Evolutionary conservation across 2,888 invertebrate genomes (phyloP).

Genomic region (Nezara viridula): DNA sequence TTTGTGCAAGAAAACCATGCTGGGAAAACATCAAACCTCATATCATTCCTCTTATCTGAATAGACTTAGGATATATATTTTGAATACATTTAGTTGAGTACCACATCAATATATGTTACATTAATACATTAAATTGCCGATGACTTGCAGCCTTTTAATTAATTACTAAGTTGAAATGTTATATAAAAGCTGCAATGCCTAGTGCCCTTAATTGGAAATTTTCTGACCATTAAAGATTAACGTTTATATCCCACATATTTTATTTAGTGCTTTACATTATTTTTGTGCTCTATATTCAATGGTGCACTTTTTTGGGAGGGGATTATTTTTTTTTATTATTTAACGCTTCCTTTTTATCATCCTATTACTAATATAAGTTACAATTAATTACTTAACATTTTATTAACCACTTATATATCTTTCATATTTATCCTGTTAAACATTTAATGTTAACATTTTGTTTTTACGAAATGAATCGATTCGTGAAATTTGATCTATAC

Average conservation of each 20-base stretch:
- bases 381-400: not conserved
- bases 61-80: conserved; percentile 1
- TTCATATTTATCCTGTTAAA: not conserved
- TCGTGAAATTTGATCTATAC: not conserved
- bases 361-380: conserved; percentile 5
- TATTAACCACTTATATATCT: not conserved
- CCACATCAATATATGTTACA: conserved; percentile 1
- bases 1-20: conserved; percentile 42
- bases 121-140: conserved; percentile 16
- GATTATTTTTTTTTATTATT: not conserved
- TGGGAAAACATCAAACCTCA: conserved; percentile 33
- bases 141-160: conserved; percentile 12
- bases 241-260: not conserved
- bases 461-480: not conserved
- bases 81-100: conserved; percentile 30
- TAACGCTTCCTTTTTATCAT: not conserved
- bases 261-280: conserved; percentile 11
- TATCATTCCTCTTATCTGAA: conserved; percentile 7
- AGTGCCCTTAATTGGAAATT: not conserved
- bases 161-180: conserved; percentile 5
- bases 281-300: conserved; percentile 41
- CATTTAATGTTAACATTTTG: not conserved
- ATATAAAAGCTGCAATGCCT: not conserved
- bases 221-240: not conserved
- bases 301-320: not conserved